phyloP scores from a whole-genome alignment of 2,113 vertebrate genomes.

The Agapornis roseicollis region DNA sequence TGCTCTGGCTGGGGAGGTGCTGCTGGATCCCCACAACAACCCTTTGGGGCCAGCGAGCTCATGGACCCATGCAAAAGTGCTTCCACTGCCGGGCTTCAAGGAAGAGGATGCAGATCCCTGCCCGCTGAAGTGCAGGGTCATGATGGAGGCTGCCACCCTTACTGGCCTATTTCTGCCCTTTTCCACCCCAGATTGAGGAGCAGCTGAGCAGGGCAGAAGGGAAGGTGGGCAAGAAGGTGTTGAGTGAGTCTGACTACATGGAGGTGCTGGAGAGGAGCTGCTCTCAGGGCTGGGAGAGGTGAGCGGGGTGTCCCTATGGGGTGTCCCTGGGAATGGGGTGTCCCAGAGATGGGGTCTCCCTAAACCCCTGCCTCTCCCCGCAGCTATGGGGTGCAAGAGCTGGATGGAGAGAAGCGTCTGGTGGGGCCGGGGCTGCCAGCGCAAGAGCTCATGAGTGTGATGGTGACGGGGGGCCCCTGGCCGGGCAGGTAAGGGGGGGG shows the following conservation, averaged over 20 bases:
- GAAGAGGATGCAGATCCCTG: not conserved
- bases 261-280: slow-evolving; percentile 53
- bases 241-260: not conserved
- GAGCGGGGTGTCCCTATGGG: not conserved
- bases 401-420: slow-evolving; percentile 22
- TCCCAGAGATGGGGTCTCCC: not conserved
- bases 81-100: accelerated
- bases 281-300: slow-evolving; percentile 36
- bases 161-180: accelerated
- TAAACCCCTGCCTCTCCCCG: not conserved
- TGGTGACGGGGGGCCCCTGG: slow-evolving; percentile 31
- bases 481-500: not conserved
- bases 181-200: slow-evolving; percentile 19
- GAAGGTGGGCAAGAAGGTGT: slow-evolving; percentile 12
- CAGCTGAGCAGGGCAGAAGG: slow-evolving; percentile 6
- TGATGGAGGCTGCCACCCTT: accelerated
- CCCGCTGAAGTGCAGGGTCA: accelerated
- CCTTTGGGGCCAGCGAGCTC: not conserved
- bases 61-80: accelerated
- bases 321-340: accelerated
- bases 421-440: not conserved
- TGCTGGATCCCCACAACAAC: not conserved
- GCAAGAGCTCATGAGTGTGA: not conserved
- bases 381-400: slow-evolving; percentile 50
- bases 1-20: not conserved